Evolutionary conservation across 2,888 invertebrate species (phyloP).

Genomic region (Pammene aurita): DNA sequence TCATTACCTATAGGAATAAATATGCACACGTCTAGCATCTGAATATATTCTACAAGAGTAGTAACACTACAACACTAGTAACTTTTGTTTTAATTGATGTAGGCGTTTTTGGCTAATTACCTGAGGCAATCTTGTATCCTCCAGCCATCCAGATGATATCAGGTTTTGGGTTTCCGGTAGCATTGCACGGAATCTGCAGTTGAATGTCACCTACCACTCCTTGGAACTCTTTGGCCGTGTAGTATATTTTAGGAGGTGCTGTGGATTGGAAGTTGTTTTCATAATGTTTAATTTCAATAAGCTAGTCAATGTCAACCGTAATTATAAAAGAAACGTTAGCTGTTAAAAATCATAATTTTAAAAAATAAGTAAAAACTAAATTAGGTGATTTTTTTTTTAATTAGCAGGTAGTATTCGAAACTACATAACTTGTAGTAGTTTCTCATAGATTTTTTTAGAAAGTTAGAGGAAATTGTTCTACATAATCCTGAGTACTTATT

Average conservation of each 20-base stretch:
- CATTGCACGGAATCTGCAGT: constrained; percentile 55
- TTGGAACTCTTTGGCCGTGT: constrained; percentile 41
- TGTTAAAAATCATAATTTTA: too few species aligned
- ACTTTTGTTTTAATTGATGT: background rate
- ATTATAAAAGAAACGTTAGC: too few species aligned
- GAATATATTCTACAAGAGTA: background rate
- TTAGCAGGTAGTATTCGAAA: too few species aligned
- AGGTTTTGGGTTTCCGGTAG: constrained; percentile 59
- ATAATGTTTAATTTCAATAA: background rate
- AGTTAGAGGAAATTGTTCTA: too few species aligned
- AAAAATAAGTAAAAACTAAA: too few species aligned
- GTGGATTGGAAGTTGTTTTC: constrained; percentile 45
- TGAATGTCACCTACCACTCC: constrained; percentile 53
- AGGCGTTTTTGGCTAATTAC: constrained; percentile 45
- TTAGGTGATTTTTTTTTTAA: too few species aligned
- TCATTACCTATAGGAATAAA: too few species aligned
- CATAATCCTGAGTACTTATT: too few species aligned
- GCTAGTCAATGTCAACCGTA: too few species aligned
- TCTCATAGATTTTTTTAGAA: too few species aligned
- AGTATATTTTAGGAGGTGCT: constrained; percentile 56
- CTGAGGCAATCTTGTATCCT: constrained; percentile 51
- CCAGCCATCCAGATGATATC: constrained; percentile 54
- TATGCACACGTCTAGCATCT: too few species aligned
- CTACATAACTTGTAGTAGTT: too few species aligned
- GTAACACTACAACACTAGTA: background rate